Conservation (phyloP, 2,888 invertebrate genomes). For the Junonia oenone region DNA sequence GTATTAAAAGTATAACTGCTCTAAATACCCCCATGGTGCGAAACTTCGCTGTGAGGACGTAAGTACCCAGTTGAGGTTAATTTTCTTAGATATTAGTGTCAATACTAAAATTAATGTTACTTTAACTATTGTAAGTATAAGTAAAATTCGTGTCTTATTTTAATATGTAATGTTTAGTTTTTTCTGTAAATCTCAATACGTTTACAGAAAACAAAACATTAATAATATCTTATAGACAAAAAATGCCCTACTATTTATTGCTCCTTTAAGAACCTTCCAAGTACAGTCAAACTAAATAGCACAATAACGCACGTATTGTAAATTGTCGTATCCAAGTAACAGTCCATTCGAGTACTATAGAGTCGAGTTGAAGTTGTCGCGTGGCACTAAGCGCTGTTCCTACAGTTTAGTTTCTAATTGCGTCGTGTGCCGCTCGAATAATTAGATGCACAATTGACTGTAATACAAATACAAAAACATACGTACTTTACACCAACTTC, state of each 20-base stretch:
- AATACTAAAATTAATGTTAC: not conserved
- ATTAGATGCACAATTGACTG: slow-evolving; percentile 10
- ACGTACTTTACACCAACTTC: too few relatives aligned
- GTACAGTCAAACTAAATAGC: too few relatives aligned
- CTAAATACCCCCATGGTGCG: not conserved
- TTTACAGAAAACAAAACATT: too few relatives aligned
- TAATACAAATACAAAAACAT: too few relatives aligned
- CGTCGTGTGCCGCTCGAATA: slow-evolving; percentile 15
- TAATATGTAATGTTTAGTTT: not conserved
- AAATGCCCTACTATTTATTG: too few relatives aligned
- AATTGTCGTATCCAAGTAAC: slow-evolving; percentile 15
- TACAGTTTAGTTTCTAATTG: slow-evolving; percentile 25
- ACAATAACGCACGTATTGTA: not conserved
- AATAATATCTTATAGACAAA: too few relatives aligned
- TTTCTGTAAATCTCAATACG: too few relatives aligned
- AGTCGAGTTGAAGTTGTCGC: slow-evolving; percentile 14
- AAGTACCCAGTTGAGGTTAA: not conserved
- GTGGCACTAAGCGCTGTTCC: slow-evolving; percentile 22
- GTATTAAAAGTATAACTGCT: not conserved
- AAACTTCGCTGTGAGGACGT: not conserved
- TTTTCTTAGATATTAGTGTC: not conserved
- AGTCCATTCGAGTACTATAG: slow-evolving; percentile 10
- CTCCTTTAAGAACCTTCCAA: too few relatives aligned
- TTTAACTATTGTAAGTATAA: not conserved
- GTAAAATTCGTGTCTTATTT: too few relatives aligned